Evolutionary conservation across 1,140 invertebrate species (phyloP), one percentile per base, ranked within the genome.

Genomic region (Idris sp.): DNA sequence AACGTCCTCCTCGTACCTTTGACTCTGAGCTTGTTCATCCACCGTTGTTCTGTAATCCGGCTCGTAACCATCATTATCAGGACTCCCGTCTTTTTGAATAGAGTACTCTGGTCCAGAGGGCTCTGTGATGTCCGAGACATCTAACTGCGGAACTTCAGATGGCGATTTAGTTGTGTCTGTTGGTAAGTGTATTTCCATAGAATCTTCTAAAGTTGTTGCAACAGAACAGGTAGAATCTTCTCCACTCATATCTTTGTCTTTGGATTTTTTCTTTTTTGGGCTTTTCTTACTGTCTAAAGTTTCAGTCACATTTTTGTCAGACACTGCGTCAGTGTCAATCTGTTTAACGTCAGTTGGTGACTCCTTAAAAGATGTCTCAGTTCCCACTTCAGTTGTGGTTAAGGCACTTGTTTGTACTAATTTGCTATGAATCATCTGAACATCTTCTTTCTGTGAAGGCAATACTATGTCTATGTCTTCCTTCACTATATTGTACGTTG

Each of bases 151-250:
- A 40, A 86, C 83, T 54, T 90, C 88, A 49, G 88, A 87, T 9
- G 79, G 80, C 25, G 81, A 81, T 69, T 80, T 86, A 2, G 83
- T 84, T 0, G 79, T 82, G 56, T 89, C 87, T 11, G 78, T 18
- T 0, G 86, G 84, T 18, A 90, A 67, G 59, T 88, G 83, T 68
- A 92, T 89, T 41, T 91, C 89, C 19, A 90, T 89, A 3, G 91
- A 91, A 74, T 92, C 90, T n/a, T 85, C 89, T 31, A 92, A 82
- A 56, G 89, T 89, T 43, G 90, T 89, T 16, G 85, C 83, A n/a
- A 87, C 40, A 1, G 89, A 90, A 62, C 65, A 77, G 13, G 53
- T 77, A 0, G 81, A 83, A 46, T 84, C 79, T 68, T 83, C 69
- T 33, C 73, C 48, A 33, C 68, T 77, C 51, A 51, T 53, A n/a